Evolutionary conservation across 2,797 vertebrate genomes (phyloP).

Genomic region (Crypturellus tataupa): DNA sequence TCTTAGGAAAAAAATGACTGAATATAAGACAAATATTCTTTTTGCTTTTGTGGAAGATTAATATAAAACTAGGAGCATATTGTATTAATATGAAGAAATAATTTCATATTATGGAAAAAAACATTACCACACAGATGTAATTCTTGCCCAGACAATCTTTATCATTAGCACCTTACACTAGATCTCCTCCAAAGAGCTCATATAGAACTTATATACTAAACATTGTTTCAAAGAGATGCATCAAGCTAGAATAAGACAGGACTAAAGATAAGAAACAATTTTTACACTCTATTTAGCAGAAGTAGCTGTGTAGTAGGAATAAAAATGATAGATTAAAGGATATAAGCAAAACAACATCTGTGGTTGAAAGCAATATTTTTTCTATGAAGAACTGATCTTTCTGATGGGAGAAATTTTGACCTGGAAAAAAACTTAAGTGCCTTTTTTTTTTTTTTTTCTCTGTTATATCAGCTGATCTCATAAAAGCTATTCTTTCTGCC

Average conservation of each 20-base stretch:
- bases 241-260: background rate
- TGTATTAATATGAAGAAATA: background rate
- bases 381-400: background rate
- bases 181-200: background rate
- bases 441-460: background rate
- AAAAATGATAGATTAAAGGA: background rate
- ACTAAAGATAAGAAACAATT: background rate
- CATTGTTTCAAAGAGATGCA: background rate
- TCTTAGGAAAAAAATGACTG: background rate
- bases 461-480: background rate
- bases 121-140: background rate
- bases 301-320: background rate
- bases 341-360: background rate
- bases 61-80: background rate
- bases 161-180: background rate
- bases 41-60: background rate
- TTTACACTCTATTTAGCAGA: background rate
- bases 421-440: background rate
- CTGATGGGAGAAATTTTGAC: background rate
- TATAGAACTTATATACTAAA: background rate
- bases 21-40: background rate
- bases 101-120: background rate
- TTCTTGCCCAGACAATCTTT: background rate
- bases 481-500: background rate
- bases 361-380: background rate